Conservation (phyloP, 1,140 invertebrate species). For the Leucophenga varia region DNA sequence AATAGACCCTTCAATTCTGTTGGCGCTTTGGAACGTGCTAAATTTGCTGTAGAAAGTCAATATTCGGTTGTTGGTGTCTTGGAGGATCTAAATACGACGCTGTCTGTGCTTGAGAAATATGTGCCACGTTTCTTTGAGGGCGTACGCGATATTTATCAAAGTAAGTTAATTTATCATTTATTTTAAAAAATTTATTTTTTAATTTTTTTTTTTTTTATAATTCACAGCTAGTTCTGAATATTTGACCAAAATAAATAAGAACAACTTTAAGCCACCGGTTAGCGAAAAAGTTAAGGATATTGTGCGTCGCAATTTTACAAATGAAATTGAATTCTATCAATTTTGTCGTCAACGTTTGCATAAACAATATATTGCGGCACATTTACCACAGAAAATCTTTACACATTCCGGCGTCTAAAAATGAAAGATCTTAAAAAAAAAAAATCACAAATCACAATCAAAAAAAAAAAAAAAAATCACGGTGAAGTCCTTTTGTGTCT, state of each 20-base stretch:
- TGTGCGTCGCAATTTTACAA: constrained; percentile 82
- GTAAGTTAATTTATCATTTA: constrained; percentile 57
- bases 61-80: constrained; percentile 86
- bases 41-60: constrained; percentile 79
- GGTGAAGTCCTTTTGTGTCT: no score
- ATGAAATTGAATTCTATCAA: constrained; percentile 89
- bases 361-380: constrained; percentile 73
- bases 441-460: not conserved
- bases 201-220: constrained; percentile 42
- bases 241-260: constrained; percentile 79
- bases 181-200: not conserved
- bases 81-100: constrained; percentile 82
- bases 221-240: constrained; percentile 73
- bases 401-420: constrained; percentile 27
- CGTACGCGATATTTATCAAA: constrained; percentile 75
- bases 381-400: constrained; percentile 57
- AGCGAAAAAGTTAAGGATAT: constrained; percentile 82
- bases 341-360: constrained; percentile 84
- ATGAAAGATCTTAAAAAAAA: no score
- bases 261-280: constrained; percentile 84
- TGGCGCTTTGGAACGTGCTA: constrained; percentile 80
- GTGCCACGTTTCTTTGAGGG: constrained; percentile 81
- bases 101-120: constrained; percentile 81
- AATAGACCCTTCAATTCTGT: constrained; percentile 79
- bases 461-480: no score